These are phyloP conservation scores for Zaprionus ornatus DNA, from an alignment of 1,140 invertebrate species.

Conservation along the genomic window DNA sequence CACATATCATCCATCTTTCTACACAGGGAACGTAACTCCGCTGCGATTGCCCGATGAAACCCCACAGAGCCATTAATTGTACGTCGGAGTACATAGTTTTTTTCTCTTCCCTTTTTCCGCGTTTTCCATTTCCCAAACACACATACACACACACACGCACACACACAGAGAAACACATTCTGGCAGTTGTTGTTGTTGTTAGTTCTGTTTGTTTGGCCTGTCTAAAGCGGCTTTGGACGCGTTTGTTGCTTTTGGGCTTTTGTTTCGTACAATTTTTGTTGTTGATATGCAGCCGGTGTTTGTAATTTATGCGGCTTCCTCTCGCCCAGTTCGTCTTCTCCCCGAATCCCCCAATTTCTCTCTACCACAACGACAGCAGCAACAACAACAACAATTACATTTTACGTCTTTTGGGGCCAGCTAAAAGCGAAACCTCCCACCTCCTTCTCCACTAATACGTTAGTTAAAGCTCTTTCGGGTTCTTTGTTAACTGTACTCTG, in stretches of 20 bases:
- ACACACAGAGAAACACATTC: constrained; percentile 15
- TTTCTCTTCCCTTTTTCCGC: constrained; percentile 17
- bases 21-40: constrained; percentile 39
- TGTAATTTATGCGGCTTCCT: constrained; percentile 78
- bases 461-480: constrained; percentile 9
- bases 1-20: constrained; percentile 11
- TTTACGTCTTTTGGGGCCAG: constrained; percentile 27
- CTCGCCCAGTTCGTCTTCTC: constrained; percentile 1
- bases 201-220: constrained; percentile 67
- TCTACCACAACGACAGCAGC: constrained; percentile 27
- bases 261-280: constrained; percentile 42
- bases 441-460: constrained; percentile 1
- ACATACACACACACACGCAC: constrained; percentile 27
- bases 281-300: constrained; percentile 61
- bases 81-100: constrained; percentile 57
- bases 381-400: constrained; percentile 47
- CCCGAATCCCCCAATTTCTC: neutral
- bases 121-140: constrained; percentile 38
- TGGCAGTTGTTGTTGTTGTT: constrained; percentile 47
- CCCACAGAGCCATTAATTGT: constrained; percentile 80
- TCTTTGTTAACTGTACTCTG: constrained; percentile 7
- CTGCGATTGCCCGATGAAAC: constrained; percentile 64
- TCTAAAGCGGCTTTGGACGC: constrained; percentile 68
- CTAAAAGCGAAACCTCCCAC: neutral
- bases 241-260: constrained; percentile 56